A percentile compares a stretch with the other conserved stretches of the same genome.
These are phyloP conservation scores for Montipora sp. DNA, from an alignment of 64 coral and sea anemone genomes.

Conservation along the genomic window DNA sequence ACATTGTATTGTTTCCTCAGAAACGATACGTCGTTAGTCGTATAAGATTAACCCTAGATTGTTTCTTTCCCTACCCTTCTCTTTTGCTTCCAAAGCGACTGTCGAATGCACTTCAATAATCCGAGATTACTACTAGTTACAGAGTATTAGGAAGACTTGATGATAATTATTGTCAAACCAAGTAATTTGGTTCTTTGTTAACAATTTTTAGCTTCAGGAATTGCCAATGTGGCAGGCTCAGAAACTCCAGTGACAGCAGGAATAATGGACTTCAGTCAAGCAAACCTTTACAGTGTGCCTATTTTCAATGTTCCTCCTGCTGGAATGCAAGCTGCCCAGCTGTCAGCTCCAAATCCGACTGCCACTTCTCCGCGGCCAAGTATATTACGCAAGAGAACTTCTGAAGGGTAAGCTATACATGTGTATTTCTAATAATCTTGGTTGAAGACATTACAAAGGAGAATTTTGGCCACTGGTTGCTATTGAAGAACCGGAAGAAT, in stretches of 20 bases:
- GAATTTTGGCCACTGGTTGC: no score
- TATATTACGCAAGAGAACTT: constrained; percentile 89
- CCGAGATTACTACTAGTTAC: no score
- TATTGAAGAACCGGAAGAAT: no score
- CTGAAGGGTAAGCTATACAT: constrained; percentile 75
- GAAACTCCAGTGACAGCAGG: constrained; percentile 47
- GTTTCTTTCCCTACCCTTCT: no score
- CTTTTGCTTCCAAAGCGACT: no score
- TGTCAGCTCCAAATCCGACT: constrained; percentile 85
- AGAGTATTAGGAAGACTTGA: no score
- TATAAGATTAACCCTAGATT: no score
- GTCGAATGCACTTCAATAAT: no score
- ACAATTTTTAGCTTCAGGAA: constrained; percentile 28
- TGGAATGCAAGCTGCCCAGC: constrained; percentile 72
- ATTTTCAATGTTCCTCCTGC: constrained; percentile 77
- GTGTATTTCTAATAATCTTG: not conserved
- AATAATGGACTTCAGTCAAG: constrained; percentile 66
- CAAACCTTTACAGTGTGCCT: constrained; percentile 75
- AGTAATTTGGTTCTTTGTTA: not conserved
- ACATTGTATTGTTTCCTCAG: no score
- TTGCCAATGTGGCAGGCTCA: constrained; percentile 26
- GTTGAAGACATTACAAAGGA: not conserved
- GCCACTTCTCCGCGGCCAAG: constrained; percentile 89
- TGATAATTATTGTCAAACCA: not conserved
- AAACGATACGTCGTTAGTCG: no score